Percentiles rank a stretch among this genome's conserved stretches.
Conservation (phyloP, 2,113 vertebrate genomes). For the Gallinago paraguaiae region DNA sequence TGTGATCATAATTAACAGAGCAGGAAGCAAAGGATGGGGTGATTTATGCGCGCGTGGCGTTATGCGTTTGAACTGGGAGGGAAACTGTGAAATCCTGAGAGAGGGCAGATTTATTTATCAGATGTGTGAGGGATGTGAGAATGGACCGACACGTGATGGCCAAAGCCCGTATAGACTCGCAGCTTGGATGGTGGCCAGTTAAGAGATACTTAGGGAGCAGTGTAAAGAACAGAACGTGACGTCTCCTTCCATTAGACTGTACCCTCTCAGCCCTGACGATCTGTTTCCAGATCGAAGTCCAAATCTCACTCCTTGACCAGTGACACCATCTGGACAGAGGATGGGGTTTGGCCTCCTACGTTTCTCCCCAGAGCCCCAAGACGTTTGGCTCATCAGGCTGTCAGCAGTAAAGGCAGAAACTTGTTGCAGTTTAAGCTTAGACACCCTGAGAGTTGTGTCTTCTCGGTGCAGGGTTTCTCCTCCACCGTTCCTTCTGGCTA, state of each 20-base stretch:
- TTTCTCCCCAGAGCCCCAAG: neutral
- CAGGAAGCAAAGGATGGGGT: constrained; percentile 24
- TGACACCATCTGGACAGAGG: neutral
- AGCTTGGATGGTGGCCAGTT: neutral
- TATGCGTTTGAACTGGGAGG: neutral
- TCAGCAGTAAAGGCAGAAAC: neutral
- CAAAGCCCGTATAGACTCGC: neutral
- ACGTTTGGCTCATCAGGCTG: neutral
- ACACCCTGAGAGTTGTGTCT: neutral
- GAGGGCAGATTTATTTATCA: neutral
- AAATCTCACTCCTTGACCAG: neutral
- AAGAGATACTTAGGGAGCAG: neutral
- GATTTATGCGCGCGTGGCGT: neutral
- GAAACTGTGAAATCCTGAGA: neutral
- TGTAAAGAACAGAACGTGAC: neutral
- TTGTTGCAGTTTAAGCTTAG: neutral
- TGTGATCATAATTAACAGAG: constrained; percentile 53
- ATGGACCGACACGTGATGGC: no score
- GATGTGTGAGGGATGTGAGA: neutral
- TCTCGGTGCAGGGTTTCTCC: neutral
- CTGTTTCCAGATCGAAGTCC: neutral
- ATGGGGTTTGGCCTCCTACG: neutral
- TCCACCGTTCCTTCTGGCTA: neutral
- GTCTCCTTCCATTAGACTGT: neutral
- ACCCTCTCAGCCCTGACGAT: neutral